Evolutionary conservation across 2,888 invertebrate species (phyloP), one percentile per base, ranked within the genome.

Genomic region (Oxytorus armatus): DNA sequence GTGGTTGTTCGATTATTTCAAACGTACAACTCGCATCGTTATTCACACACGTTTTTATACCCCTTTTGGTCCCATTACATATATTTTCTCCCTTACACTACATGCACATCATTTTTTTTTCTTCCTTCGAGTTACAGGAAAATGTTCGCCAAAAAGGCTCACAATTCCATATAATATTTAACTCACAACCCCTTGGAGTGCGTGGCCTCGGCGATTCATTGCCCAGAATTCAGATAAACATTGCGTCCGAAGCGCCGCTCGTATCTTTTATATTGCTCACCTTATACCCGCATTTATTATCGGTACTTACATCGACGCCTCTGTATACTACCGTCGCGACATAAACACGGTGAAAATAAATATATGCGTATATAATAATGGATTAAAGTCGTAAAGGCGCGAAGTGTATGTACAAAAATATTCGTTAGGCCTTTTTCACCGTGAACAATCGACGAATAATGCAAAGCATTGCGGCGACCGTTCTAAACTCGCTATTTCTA

Each of bases 221-320:
- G 80, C 80, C 70, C 73, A 70, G 82, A 77, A 82, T 80, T 80
- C 81, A 78, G 83, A 82, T 83, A 82, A 76, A 73, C 82, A 82
- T 80, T 83, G 77, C 42, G 33, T 42, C 57, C 39, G 51, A 14
- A 49, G 49, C 49, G 23, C 49, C 59, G 44, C 55, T 57, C 29
- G 55, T 57, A 66, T 69, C 55, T 69, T 74, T 69, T 79, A 74
- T 74, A 65, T 72, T 65, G 69, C 63, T 74, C 55, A 75, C 65
- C 69, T 75, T n/a, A n/a, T n/a, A 75, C 75, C 57, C 29, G 65
- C 49, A 47, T 79, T 79, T 79, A 79, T 79, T 75, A 59, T 68
- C 61, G 75, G 57, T 44, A 57, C 70, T 79, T 79, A 69, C 49
- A 69, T 11, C 70, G 49, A 23, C 61, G 8, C 42, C 11, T 44